phyloP scores from a whole-genome alignment of 2,113 vertebrate species.

The Puffinus mauretanicus region DNA sequence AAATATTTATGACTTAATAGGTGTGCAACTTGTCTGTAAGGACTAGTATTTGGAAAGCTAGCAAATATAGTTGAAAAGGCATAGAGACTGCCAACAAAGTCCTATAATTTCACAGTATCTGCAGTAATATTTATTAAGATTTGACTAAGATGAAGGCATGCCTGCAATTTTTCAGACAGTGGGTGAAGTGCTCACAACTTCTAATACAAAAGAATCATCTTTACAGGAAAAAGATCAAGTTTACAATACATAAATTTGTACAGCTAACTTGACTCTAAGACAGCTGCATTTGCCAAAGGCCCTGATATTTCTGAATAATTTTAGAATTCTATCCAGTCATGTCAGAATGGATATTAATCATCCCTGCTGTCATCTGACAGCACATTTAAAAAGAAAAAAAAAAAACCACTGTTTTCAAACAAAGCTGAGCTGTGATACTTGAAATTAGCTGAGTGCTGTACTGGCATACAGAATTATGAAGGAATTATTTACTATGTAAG shows the following conservation, averaged over 20 bases:
- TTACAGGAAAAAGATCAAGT: neutral
- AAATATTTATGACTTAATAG: neutral
- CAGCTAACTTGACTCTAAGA: neutral
- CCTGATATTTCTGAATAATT: neutral
- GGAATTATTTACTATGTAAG: neutral
- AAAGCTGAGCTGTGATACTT: neutral
- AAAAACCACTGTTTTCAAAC: neutral
- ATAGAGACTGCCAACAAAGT: neutral
- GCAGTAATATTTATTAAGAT: neutral
- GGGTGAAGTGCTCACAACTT: neutral
- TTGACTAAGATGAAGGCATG: neutral
- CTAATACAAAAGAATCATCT: neutral
- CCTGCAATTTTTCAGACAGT: neutral
- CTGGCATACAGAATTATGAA: neutral
- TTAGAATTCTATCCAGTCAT: neutral
- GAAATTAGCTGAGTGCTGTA: neutral
- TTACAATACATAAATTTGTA: neutral
- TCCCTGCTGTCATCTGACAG: neutral
- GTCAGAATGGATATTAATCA: constrained; percentile 5
- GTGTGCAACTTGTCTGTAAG: neutral
- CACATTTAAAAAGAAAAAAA: constrained; percentile 3
- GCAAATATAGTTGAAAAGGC: neutral
- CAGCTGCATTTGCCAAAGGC: neutral
- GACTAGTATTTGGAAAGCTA: neutral
- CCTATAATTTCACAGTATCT: neutral